A percentile compares a stretch with the other conserved stretches of the same genome.
These are phyloP conservation scores for Vanacampus margaritifer DNA, from an alignment of 2,113 vertebrate species.

Conservation along the genomic window DNA sequence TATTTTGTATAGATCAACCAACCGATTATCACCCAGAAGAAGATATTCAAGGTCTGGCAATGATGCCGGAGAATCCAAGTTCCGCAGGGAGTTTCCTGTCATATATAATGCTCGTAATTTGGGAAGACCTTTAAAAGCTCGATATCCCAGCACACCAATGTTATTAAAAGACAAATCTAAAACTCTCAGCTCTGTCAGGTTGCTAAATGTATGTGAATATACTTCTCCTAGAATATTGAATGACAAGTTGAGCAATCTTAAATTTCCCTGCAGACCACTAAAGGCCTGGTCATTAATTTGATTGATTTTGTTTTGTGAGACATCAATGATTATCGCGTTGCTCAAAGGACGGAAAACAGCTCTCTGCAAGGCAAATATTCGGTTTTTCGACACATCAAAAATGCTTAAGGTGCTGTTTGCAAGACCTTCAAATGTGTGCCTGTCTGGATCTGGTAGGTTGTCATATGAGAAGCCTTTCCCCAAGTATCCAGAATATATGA, in stretches of 20 bases:
- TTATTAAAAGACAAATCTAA: conserved; percentile 84
- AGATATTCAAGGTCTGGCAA: conserved; percentile 59
- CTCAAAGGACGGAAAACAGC: conserved; percentile 69
- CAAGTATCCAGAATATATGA: conserved; percentile 58
- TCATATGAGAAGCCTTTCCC: conserved; percentile 74
- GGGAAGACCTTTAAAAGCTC: conserved; percentile 70
- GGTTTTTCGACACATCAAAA: conserved; percentile 72
- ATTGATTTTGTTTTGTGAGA: conserved; percentile 81
- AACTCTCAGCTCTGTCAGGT: conserved; percentile 53
- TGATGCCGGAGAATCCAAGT: conserved; percentile 44
- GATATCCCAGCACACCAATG: conserved; percentile 68
- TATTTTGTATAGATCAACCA: conserved; percentile 39
- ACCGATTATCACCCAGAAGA: conserved; percentile 74
- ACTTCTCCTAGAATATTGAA: conserved; percentile 82
- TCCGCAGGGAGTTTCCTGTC: conserved; percentile 78
- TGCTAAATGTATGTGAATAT: conserved; percentile 65
- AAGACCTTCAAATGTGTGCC: conserved; percentile 77
- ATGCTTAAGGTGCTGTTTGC: conserved; percentile 54
- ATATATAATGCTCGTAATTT: conserved; percentile 70
- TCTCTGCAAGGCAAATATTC: conserved; percentile 72
- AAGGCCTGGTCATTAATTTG: conserved; percentile 74
- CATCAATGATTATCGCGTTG: conserved; percentile 59
- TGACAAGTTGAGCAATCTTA: conserved; percentile 78
- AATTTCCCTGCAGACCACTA: conserved; percentile 65
- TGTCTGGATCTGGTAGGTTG: conserved; percentile 77